Percentiles rank a stretch among this genome's conserved stretches.
phyloP scores from a whole-genome alignment of 2,888 invertebrate genomes.

The Phaonia tiefii region DNA sequence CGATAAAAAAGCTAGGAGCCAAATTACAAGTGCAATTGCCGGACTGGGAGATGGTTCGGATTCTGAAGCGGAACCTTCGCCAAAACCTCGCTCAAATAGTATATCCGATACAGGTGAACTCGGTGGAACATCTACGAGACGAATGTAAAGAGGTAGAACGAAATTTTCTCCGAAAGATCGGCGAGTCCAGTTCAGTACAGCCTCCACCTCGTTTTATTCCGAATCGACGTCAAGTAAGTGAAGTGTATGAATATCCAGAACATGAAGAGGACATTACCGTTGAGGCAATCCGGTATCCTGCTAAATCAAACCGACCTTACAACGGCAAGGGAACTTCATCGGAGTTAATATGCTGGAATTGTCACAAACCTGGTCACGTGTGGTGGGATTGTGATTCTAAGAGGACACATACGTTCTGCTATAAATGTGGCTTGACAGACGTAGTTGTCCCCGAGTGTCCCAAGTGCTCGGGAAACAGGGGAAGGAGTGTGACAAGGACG shows the following conservation, averaged over 20 bases:
- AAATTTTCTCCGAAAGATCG: too few relatives aligned
- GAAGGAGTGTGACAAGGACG: slow-evolving; percentile 4
- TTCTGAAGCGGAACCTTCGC: slow-evolving; percentile 15
- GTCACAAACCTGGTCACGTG: neutral
- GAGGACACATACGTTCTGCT: neutral
- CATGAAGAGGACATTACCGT: too few relatives aligned
- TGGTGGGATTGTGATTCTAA: neutral
- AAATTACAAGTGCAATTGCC: slow-evolving; percentile 24
- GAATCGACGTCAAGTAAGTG: neutral
- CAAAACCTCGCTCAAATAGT: neutral
- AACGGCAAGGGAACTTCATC: neutral
- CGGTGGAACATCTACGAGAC: too few relatives aligned
- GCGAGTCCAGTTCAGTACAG: too few relatives aligned
- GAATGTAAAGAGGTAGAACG: slow-evolving; percentile 26
- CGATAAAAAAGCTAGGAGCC: slow-evolving; percentile 33
- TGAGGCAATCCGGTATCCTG: neutral
- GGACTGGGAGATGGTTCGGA: slow-evolving; percentile 32
- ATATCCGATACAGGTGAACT: slow-evolving; percentile 1
- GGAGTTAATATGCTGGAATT: neutral
- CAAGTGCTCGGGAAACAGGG: too few relatives aligned
- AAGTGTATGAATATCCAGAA: neutral
- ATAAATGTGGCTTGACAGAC: neutral
- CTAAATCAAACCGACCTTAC: too few relatives aligned
- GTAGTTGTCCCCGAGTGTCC: neutral
- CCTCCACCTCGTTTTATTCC: too few relatives aligned